A percentile compares a stretch with the other conserved stretches of the same genome.
These are phyloP conservation scores for Electrona antarctica DNA, from an alignment of 2,113 vertebrate species.

Conservation along the genomic window DNA sequence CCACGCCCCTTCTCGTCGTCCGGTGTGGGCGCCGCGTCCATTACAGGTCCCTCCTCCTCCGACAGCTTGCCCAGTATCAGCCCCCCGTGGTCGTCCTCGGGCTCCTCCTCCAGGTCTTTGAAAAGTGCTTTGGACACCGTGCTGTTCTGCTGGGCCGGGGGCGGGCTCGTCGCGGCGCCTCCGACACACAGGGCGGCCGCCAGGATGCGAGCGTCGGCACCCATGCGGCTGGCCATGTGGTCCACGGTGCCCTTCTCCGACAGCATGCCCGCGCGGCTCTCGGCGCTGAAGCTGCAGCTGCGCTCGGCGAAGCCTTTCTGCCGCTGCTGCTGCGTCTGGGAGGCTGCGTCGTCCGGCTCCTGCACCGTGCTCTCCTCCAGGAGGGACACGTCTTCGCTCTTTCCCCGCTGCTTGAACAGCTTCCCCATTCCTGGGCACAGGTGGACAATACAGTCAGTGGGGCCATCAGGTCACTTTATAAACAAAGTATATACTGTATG, in stretches of 20 bases:
- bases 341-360: slow-evolving; percentile 62
- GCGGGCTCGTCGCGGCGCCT: slow-evolving; percentile 43
- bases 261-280: slow-evolving; percentile 90
- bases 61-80: slow-evolving; percentile 54
- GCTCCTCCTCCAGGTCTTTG: slow-evolving; percentile 69
- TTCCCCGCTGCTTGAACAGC: slow-evolving; percentile 80
- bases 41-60: slow-evolving; percentile 51
- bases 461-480: too few relatives aligned
- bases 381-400: slow-evolving; percentile 76
- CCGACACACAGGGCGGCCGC: slow-evolving; percentile 84
- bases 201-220: slow-evolving; percentile 94
- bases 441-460: neutral
- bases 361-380: slow-evolving; percentile 61
- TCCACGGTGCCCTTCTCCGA: slow-evolving; percentile 85
- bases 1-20: slow-evolving; percentile 34
- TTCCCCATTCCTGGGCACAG: slow-evolving; percentile 62
- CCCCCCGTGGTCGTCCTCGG: slow-evolving; percentile 49
- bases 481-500: too few relatives aligned
- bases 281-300: slow-evolving; percentile 94
- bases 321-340: slow-evolving; percentile 82
- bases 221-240: slow-evolving; percentile 90
- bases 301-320: slow-evolving; percentile 89
- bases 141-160: slow-evolving; percentile 16
- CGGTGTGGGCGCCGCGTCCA: neutral
- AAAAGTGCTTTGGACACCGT: slow-evolving; percentile 64